phyloP scores from a whole-genome alignment of 2,113 vertebrate species.

The Neolamprologus ventralis region DNA sequence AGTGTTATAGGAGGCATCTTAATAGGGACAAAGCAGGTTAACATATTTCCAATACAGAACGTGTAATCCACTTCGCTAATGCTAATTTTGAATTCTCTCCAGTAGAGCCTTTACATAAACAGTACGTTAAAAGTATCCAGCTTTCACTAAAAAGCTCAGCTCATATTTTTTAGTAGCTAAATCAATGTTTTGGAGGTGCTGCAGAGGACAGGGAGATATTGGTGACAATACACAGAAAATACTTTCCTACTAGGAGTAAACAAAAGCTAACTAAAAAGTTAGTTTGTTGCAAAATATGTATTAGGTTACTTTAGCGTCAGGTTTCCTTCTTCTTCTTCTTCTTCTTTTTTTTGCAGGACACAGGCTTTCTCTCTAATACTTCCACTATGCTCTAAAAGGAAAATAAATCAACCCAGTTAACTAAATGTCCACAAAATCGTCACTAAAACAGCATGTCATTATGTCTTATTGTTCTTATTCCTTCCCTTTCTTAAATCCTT shows the following conservation, averaged over 20 bases:
- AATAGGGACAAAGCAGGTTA: background rate
- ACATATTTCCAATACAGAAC: background rate
- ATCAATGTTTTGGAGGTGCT: background rate
- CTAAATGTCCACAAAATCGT: slow-evolving; percentile 37
- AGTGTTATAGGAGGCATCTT: background rate
- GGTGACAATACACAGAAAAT: background rate
- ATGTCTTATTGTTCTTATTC: background rate
- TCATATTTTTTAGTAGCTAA: background rate
- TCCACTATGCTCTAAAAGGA: slow-evolving; percentile 12
- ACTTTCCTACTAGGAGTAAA: background rate
- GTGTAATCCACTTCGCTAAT: accelerated
- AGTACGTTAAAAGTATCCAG: background rate
- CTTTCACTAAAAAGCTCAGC: background rate
- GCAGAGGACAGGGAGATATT: background rate
- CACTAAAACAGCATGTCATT: slow-evolving; percentile 13
- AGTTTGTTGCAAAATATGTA: background rate
- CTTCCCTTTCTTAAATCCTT: background rate
- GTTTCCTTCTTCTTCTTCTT: background rate
- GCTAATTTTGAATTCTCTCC: background rate
- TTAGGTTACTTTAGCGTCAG: background rate
- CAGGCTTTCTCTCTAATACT: background rate
- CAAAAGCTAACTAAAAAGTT: background rate
- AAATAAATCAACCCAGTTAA: slow-evolving; percentile 22
- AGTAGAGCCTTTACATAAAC: background rate
- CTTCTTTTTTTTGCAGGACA: slow-evolving; percentile 26